Evolutionary conservation across 2,113 vertebrate genomes (phyloP), one percentile per base, ranked within the genome.

Genomic region (Spilogale gracilis): DNA sequence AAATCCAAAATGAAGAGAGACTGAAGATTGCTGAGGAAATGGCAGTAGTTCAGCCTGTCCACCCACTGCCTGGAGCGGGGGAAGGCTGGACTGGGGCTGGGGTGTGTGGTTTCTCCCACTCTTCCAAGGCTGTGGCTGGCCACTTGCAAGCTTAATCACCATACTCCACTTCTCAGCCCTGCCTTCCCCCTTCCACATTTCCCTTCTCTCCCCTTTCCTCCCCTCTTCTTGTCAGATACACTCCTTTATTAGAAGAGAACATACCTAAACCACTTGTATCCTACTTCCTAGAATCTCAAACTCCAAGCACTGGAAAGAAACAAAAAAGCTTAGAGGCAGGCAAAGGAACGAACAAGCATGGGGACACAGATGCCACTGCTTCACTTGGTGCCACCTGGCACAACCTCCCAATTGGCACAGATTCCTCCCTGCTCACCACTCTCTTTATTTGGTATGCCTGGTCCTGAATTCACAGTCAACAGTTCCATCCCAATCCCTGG

Each of bases 291-390:
- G 13, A 82, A 61, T 78, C 94, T 58, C 10, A n/a, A 43, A 67
- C 61, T 94, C 4, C 30, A 61, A 92, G 65, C 12, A n/a, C 32
- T 60, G 38, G 45, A 76, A 63, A 65, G 60, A 91, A 85, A 32
- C 12, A 80, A 30, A 94, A 94, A 94, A 89, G 16, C 21, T 88
- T 60, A 56, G 73, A 91, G 79, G 73, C 13, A 76, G 27, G 45
- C 45, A 82, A 97, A 88, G 78, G 94, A 85, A 96, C 65, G 89
- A 73, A 97, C 61, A 67, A 80, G 50, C 56, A 11, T 3, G 2
- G 80, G 17, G 45, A 76, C 54, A 67, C 87, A 89, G 73, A 95
- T 81, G 86, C 48, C 38, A 91, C 82, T 3, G 1, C 71, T 16
- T 86, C 11, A 48, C 25, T 76, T 32, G 32, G 9, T 27, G 83